phyloP scores from a whole-genome alignment of 1,140 invertebrate species.

The Micrasema minimum region DNA sequence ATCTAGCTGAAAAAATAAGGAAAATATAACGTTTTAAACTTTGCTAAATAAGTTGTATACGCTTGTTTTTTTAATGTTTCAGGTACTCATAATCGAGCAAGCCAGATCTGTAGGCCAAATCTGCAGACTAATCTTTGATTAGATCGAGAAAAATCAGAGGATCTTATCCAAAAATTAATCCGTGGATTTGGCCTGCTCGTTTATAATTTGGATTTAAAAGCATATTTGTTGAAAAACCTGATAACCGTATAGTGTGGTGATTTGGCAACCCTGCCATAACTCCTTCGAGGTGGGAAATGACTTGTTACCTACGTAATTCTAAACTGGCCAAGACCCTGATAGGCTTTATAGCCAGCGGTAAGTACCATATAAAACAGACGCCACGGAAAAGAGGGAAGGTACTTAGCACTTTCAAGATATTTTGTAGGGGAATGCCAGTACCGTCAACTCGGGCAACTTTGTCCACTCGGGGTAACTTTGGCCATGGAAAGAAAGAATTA shows the following conservation, averaged over 20 bases:
- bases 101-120: background rate
- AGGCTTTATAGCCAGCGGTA: slow-evolving; percentile 5
- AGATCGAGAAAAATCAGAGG: background rate
- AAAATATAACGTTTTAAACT: too few relatives aligned
- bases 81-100: background rate
- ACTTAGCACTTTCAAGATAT: too few relatives aligned
- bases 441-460: too few relatives aligned
- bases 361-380: slow-evolving; percentile 20
- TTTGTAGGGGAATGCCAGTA: too few relatives aligned
- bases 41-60: too few relatives aligned
- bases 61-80: background rate
- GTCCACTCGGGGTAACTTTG: too few relatives aligned
- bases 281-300: slow-evolving; percentile 1
- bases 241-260: background rate
- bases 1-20: too few relatives aligned
- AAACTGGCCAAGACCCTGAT: slow-evolving; percentile 10
- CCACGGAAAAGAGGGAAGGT: background rate
- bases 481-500: too few relatives aligned
- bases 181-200: background rate
- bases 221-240: background rate
- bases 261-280: background rate
- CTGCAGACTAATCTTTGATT: background rate
- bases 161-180: background rate
- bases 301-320: slow-evolving; percentile 11
- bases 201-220: background rate